Base-by-base conservation (phyloP, 2,888 invertebrate genomes). In the Cosmia pyralina region DNA sequence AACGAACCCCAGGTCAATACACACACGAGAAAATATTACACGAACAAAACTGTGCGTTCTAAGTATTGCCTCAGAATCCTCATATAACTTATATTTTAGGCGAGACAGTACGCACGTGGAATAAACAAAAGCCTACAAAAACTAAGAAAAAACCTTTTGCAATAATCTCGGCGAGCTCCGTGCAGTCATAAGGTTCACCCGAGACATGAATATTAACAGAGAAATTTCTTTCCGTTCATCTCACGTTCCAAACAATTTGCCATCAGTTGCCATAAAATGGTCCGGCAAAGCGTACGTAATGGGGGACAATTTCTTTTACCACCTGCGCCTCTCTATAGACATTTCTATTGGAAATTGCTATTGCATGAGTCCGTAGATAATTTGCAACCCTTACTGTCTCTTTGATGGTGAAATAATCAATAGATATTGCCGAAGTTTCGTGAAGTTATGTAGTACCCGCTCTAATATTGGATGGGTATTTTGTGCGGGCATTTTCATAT, bases 251-350 rank as follows among this genome's bases (percentile, higher is more conserved):
- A 90, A 91, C 92, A 92, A 92, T 94, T 93, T 90, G 89, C 92
- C 92, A 93, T 94, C 91, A 93, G 89, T 92, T 90, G 91, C 91
- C 92, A 93, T 93, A 92, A 93, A 94, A 93, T 92, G 91, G 92
- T 90, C 90, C 92, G 89, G 90, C 90, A 91, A 89, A 89, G 91
- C 92, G 91, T 88, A 91, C 88, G 89, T 94, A 94, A 94, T 93
- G 91, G 93, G 88, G 88, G 91, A 92, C 94, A 93, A 94, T 94
- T 94, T 92, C 92, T 92, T 93, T 90, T 87, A 89, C 91, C 95
- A 95, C 94, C 95, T 95, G 95, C 90, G 92, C 88, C 92, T 67
- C 73, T 63, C 77, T 83, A 84, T 88, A 84, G 84, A 80, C 70
- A 69, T 75, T 85, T 85, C 74, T 85, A 83, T 73, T 79, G 65